A percentile compares a stretch with the other conserved stretches of the same genome.
Evolutionary conservation across 2,888 invertebrate species (phyloP).

Genomic region (Tridacna gigas): DNA sequence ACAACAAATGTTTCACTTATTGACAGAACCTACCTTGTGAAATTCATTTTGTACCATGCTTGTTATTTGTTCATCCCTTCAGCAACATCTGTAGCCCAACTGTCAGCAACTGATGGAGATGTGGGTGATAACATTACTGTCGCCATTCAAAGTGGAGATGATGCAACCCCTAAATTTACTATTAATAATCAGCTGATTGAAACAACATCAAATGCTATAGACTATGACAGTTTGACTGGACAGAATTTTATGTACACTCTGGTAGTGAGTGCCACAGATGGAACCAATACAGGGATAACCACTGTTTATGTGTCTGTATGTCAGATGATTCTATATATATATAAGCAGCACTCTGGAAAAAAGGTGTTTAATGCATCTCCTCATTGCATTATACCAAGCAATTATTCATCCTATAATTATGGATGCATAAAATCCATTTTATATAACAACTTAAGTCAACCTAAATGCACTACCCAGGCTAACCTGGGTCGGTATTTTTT

Average conservation of each 20-base stretch:
- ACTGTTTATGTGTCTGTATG: conserved; percentile 60
- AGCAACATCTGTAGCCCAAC: conserved; percentile 58
- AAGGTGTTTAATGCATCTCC: no score
- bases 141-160: conserved; percentile 64
- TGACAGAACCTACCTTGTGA: no score
- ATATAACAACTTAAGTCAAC: no score
- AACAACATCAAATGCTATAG: conserved; percentile 63
- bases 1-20: no score
- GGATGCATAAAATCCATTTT: no score
- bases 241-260: conserved; percentile 65
- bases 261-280: conserved; percentile 61
- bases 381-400: no score
- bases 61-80: not conserved
- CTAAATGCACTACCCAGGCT: no score
- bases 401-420: no score
- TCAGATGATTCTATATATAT: not conserved
- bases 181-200: conserved; percentile 46
- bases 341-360: no score
- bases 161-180: conserved; percentile 55
- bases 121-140: conserved; percentile 53
- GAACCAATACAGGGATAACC: conserved; percentile 55
- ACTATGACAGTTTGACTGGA: conserved; percentile 70
- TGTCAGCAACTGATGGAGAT: conserved; percentile 73
- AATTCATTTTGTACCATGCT: no score
- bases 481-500: no score